A percentile compares a stretch with the other conserved stretches of the same genome.
Evolutionary conservation across 2,797 vertebrate species (phyloP).

Genomic region (Gymnothorax reevesii): DNA sequence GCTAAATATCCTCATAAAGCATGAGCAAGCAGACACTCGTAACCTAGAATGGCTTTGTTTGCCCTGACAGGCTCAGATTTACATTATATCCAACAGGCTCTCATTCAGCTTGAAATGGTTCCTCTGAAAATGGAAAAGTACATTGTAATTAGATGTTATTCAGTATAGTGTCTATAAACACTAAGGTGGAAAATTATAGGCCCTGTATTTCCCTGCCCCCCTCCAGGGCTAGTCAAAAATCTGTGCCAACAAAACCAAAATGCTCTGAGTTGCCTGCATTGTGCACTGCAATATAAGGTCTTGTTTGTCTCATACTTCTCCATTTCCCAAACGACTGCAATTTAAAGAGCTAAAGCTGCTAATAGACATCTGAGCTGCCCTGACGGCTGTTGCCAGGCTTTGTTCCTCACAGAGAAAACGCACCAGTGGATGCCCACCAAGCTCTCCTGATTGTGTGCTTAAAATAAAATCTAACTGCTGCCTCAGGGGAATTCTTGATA

Average conservation of each 20-base stretch:
- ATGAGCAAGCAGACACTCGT: neutral
- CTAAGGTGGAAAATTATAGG: neutral
- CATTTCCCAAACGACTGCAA: neutral
- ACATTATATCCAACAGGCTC: neutral
- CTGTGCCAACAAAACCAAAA: neutral
- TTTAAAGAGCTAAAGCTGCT: constrained; percentile 14
- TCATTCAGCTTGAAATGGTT: neutral
- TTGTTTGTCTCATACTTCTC: neutral
- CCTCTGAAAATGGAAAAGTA: neutral
- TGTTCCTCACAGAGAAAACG: neutral
- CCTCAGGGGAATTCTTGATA: neutral
- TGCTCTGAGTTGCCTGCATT: neutral
- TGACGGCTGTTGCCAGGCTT: constrained; percentile 1
- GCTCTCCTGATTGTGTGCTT: constrained; percentile 4
- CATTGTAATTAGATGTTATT: neutral
- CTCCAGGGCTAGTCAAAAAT: neutral
- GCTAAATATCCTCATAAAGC: neutral
- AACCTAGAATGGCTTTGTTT: constrained; percentile 24
- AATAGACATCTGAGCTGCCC: neutral
- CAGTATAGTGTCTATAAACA: neutral
- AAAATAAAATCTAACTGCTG: constrained; percentile 8
- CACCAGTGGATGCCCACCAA: neutral
- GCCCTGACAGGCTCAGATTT: constrained; percentile 1
- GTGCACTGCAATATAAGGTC: neutral
- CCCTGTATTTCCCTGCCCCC: no score